Base-by-base conservation (phyloP, 2,797 vertebrate species). In the Sphaeramia orbicularis region DNA sequence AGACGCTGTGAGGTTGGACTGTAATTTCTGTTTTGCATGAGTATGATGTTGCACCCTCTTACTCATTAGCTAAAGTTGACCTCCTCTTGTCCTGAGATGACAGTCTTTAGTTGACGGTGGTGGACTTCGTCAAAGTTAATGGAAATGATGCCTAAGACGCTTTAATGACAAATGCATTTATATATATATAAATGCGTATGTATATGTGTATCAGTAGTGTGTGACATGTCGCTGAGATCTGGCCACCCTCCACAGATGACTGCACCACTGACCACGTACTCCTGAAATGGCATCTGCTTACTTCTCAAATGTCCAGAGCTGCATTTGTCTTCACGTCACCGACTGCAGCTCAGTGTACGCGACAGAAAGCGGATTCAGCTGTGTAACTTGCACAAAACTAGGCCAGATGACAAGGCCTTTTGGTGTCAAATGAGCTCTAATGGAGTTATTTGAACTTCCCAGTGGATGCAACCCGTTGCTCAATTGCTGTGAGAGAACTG, bases 281-380 rank as follows among this genome's bases (percentile, higher is more conserved):
- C 65, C 68, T 57, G 16, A 89, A 85, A 87, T 83, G 78, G 76
- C 72, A 89, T 84, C 41, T 77, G 49, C 53, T 63, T 59, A 64
- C 77, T 72, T 86, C 91, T 90, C 84, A 62, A 74, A 87, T 92
- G 66, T 89, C 85, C 44, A 18, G 67, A 57, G 6, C 52, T 52
- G 73, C 59, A 50, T 74, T 85, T 68, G 57, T 65, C 49, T 44
- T 47, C 70, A 77, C 40, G 6, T 72, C 77, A 67, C 32, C 21
- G 45, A 54, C 66, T 54, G 38, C 51, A 54, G 54, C 50, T 51
- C 47, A 64, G 63, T 16, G 55, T 38, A 58, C 18, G 9, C 69
- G 60, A 55, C 64, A 53, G 64, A 75, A 16, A 65, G 48, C 15
- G 36, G 13, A 81, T 71, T 72, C 54, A 54, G 66, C 73, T 74